A percentile compares a stretch with the other conserved stretches of the same genome.
These are phyloP conservation scores for Myotis lucifugus DNA, from an alignment of 2,113 vertebrate genomes.

Conservation along the genomic window DNA sequence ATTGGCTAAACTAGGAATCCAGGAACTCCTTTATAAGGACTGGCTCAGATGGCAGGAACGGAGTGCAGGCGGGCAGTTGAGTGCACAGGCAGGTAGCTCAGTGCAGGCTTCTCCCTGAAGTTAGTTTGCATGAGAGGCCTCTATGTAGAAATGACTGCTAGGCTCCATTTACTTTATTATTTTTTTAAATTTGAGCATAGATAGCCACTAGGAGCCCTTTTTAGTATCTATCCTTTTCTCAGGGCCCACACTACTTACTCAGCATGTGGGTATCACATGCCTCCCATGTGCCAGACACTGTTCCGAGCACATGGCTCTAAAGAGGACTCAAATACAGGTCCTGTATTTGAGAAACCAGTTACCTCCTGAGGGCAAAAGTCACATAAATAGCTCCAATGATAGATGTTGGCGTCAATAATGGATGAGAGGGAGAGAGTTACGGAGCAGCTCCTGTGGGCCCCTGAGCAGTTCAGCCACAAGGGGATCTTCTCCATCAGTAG, in stretches of 20 bases:
- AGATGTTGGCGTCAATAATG: neutral
- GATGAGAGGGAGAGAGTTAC: neutral
- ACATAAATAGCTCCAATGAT: neutral
- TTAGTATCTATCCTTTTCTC: neutral
- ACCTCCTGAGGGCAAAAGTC: neutral
- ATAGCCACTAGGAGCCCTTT: neutral
- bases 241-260: neutral
- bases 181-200: neutral
- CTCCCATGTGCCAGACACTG: neutral
- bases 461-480: neutral
- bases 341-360: neutral
- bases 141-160: neutral
- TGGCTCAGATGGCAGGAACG: neutral
- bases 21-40: neutral
- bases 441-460: fast-evolving
- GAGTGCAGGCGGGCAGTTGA: neutral
- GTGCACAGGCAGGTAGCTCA: neutral
- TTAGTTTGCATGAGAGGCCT: neutral
- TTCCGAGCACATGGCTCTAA: neutral
- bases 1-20: neutral
- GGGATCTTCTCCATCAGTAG: neutral
- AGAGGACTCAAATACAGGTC: neutral
- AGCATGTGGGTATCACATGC: neutral
- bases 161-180: neutral
- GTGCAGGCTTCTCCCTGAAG: neutral